phyloP scores from a whole-genome alignment of 1,140 invertebrate genomes.

The Theocolax elegans region DNA sequence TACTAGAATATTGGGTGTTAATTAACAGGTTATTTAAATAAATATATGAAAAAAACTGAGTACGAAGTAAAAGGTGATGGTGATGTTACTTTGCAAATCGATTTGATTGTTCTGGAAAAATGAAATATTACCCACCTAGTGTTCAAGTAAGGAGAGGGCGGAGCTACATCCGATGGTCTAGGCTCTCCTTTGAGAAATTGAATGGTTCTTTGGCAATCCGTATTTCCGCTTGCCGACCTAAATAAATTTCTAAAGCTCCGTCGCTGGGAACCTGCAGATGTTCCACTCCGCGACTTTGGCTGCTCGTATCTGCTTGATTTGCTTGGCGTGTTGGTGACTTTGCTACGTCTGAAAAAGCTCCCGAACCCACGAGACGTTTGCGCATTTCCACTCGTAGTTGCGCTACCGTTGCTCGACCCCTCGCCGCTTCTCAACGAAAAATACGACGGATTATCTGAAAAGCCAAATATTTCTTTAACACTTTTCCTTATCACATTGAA shows the following conservation, averaged over 20 bases:
- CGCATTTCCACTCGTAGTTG: not conserved
- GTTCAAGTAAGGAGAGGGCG: conserved; percentile 64
- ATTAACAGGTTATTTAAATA: too few relatives aligned
- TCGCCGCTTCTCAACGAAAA: conserved; percentile 66
- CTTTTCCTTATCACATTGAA: too few relatives aligned
- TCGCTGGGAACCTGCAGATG: conserved; percentile 39
- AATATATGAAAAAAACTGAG: too few relatives aligned
- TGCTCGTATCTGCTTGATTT: too few relatives aligned
- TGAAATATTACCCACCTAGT: conserved; percentile 50
- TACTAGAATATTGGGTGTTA: too few relatives aligned
- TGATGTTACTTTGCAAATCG: too few relatives aligned
- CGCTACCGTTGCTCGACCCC: conserved; percentile 6
- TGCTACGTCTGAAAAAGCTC: conserved; percentile 56
- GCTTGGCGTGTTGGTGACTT: not conserved
- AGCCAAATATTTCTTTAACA: too few relatives aligned
- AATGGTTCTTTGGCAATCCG: conserved; percentile 66
- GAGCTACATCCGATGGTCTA: conserved; percentile 69
- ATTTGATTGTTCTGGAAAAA: too few relatives aligned
- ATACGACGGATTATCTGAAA: conserved; percentile 73
- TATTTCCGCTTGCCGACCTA: conserved; percentile 69
- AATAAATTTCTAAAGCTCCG: conserved; percentile 64
- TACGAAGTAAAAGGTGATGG: too few relatives aligned
- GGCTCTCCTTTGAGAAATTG: conserved; percentile 71
- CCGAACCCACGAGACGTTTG: conserved; percentile 46
- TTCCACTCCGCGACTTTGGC: not conserved